phyloP scores from a whole-genome alignment of 1,140 invertebrate species.

The Pseudomyrmex concolor region DNA sequence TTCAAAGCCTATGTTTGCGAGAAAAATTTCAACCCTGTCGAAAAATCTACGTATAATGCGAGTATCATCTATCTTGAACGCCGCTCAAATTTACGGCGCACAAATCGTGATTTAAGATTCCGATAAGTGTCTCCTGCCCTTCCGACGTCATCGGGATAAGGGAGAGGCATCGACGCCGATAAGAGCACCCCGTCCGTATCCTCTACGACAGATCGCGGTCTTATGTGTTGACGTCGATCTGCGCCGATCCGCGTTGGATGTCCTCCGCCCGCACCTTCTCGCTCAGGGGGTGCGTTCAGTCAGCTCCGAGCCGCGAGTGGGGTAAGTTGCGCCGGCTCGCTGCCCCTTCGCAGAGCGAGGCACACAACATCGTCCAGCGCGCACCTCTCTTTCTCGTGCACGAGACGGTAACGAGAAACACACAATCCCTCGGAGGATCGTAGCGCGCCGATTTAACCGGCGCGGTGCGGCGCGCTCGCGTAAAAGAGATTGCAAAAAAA shows the following conservation, averaged over 20 bases:
- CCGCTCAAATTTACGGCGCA: not conserved
- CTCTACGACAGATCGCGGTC: slow-evolving; percentile 31
- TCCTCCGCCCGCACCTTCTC: slow-evolving; percentile 40
- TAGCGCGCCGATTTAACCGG: slow-evolving; percentile 25
- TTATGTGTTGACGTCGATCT: slow-evolving; percentile 53
- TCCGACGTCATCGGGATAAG: slow-evolving; percentile 5
- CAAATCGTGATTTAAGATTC: slow-evolving; percentile 1
- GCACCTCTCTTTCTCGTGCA: not conserved
- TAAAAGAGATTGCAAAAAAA: not conserved
- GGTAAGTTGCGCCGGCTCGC: slow-evolving; percentile 63
- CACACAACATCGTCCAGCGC: slow-evolving; percentile 23
- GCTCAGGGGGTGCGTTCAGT: slow-evolving; percentile 64
- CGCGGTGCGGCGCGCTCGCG: slow-evolving; percentile 13
- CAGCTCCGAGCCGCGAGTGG: slow-evolving; percentile 63
- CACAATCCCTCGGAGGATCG: slow-evolving; percentile 11
- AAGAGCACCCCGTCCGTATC: not conserved
- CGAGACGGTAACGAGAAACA: not conserved
- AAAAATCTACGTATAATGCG: not conserved
- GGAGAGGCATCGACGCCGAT: slow-evolving; percentile 4
- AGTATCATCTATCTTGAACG: not conserved
- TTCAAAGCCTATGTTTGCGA: not conserved
- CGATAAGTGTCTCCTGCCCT: not conserved
- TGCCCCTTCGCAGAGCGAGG: slow-evolving; percentile 32
- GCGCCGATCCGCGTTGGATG: slow-evolving; percentile 44
- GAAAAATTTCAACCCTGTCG: slow-evolving; percentile 4